Evolutionary conservation across 1,140 invertebrate genomes (phyloP), one percentile per base, ranked within the genome.

Genomic region (Latrodectus geometricus): DNA sequence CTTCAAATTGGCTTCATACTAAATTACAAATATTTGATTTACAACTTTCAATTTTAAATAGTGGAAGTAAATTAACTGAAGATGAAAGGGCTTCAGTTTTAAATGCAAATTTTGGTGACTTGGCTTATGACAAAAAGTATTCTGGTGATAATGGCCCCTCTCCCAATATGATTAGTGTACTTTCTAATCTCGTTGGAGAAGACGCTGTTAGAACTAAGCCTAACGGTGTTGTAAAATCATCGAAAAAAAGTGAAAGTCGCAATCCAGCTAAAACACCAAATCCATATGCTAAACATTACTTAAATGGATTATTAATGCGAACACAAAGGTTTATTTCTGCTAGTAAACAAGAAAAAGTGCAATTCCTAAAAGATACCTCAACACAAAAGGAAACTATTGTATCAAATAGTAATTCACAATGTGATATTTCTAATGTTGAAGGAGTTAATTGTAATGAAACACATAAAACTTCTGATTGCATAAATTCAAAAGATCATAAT

Each of bases 1-100:
- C 96, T 52, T 93, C 96, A 5, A 94, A 95, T 14, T 96, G 96
- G 90, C 95, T 97, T 90, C 93, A 95, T 87, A 93, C 96, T 89
- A 94, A 97, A 61, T 96, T 98, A 90, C 95, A 97, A 91, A 97
- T 97, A 4, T 98, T 99, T 92, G 94, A 96, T 88, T 97, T 97
- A 90, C 96, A 98, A 92, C 90, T 91, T n/a, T 88, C 87, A 21
- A 84, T 90, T 20, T 81, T 91, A 35, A 76, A 54, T 12, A 77
- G 88, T 69, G 83, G 85, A 79, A n/a, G 35, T 88, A 91, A 89
- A 81, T 90, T 95, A 81, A 92, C 94, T 20, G 91, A 93, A 8
- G 90, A 92, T 17, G 95, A 95, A 73, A 91, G 94, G 52, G 92
- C 93, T 49, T 96, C 96, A 11, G 94, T 98, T 9, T 92, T 96